These are phyloP conservation scores for Irena cyanogastra DNA, from an alignment of 2,113 vertebrate species.

Conservation along the genomic window DNA sequence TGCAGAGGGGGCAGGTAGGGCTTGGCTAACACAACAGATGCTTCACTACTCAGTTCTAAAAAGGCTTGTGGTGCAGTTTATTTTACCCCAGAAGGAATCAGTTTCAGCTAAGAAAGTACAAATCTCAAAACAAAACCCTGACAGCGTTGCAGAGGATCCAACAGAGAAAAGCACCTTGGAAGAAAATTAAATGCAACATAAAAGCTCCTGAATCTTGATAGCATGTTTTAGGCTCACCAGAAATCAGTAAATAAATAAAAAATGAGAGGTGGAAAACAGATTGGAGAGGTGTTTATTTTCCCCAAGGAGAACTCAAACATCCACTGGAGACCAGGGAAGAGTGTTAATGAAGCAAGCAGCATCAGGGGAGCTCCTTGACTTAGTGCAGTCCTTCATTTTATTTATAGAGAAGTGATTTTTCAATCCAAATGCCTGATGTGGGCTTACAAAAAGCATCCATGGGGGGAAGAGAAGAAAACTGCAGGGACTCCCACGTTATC, in stretches of 20 bases:
- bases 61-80: not conserved
- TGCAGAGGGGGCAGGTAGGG: not conserved
- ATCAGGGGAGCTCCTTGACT: constrained; percentile 13
- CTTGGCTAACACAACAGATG: not conserved
- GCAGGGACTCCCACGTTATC: not conserved
- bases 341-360: constrained; percentile 14
- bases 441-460: not conserved
- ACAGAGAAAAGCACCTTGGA: not conserved
- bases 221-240: not conserved
- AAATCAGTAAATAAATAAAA: constrained; percentile 11
- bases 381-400: not conserved
- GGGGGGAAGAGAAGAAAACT: not conserved
- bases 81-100: not conserved
- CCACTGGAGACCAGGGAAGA: not conserved
- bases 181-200: not conserved
- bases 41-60: not conserved
- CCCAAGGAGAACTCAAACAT: not conserved
- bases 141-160: not conserved
- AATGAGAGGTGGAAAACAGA: not conserved
- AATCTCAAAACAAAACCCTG: not conserved
- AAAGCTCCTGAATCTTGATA: not conserved
- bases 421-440: not conserved
- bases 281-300: constrained; percentile 35
- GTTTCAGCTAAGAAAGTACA: not conserved
- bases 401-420: constrained; percentile 12